Base-by-base conservation (phyloP, 2,888 invertebrate genomes). In the Acleris sparsana region DNA sequence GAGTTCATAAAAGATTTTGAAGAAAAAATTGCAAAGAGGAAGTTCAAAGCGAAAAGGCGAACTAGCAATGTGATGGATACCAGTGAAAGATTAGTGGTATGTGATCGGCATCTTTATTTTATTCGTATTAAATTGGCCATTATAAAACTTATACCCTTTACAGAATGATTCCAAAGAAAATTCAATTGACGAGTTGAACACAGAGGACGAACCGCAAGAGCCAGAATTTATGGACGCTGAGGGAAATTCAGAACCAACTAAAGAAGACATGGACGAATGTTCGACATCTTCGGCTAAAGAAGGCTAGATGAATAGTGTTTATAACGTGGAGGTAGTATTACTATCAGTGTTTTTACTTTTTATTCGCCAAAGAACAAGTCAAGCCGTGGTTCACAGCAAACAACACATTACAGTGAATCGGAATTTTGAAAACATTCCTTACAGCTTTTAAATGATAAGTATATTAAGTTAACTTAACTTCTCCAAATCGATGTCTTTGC, bases 1-100 rank as follows among this genome's bases (percentile, higher is more conserved):
- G 80, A 88, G 1, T 95, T 92, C 73, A 93, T 95, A 71, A 74
- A 88, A 44, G 78, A 84, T n/a, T 94, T 94, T 74, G 92, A 92
- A 71, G 78, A 78, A 44, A 82, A 84, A 66, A 16, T 75, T 48
- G 73, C 70, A 0, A 78, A 75, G 53, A 85, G 75, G 69, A 78
- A 71, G 46, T 56, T 60, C 16, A 63, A 55, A 53, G 62, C 13
- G 39, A 39, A 62, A 18, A 65, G 69, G 56, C 44, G 55, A 7
- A 13, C 57, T 5, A 68, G 43, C 16, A 70, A 17, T 46, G 39
- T 53, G 5, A 83, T 79, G 80, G 82, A 80, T 13, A 77, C 76
- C 0, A 73, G 71, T 22, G 58, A 44, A 6, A 58, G 11, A 25
- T 53, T 59, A 25, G 55, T 53, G 55, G 69, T 71, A 51, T 17